These are phyloP conservation scores for Geopemphigus sp. DNA, from an alignment of 1,140 invertebrate species.

Conservation along the genomic window DNA sequence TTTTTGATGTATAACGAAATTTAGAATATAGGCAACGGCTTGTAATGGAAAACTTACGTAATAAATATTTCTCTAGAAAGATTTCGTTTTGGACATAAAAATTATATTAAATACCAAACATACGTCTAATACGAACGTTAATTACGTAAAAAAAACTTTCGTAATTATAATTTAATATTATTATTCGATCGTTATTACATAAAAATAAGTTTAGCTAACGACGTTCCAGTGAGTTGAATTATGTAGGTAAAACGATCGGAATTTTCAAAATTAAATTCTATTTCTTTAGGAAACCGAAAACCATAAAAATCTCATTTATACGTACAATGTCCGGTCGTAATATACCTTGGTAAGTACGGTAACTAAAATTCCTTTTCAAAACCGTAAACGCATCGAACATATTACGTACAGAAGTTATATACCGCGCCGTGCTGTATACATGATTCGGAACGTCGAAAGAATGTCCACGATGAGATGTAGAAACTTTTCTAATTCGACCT, in stretches of 20 bases:
- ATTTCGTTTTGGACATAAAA: no score
- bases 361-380: slow-evolving; percentile 2
- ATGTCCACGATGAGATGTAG: slow-evolving; percentile 2
- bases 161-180: no score
- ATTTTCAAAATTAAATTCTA: neutral
- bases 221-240: neutral
- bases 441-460: neutral
- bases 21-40: no score
- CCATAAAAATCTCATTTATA: neutral
- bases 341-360: neutral
- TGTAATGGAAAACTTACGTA: no score
- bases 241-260: neutral
- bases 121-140: no score
- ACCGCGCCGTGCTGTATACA: no score
- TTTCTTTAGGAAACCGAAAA: neutral
- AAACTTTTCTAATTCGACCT: neutral
- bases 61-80: no score
- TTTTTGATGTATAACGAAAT: no score
- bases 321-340: neutral
- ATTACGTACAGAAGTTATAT: neutral
- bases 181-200: no score
- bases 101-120: no score
- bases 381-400: neutral
- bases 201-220: neutral
- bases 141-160: no score